Evolutionary conservation across 2,113 vertebrate genomes (phyloP), one percentile per base, ranked within the genome.

Genomic region (Ascaphus truei): DNA sequence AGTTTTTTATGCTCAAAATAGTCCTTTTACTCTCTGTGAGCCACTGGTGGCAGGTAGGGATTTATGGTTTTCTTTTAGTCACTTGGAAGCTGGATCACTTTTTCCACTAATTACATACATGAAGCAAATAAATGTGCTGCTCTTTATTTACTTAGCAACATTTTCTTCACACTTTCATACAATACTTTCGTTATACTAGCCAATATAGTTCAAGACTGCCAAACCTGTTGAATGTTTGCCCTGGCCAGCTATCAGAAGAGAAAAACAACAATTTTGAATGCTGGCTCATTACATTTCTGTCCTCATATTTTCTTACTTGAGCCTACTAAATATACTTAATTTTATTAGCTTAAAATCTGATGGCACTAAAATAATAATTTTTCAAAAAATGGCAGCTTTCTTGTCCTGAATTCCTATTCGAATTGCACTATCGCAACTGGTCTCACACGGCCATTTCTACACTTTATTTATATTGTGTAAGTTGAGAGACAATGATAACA

Each of bases 81-180:
- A 59, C 34, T 68, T 68, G 43, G 31, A 69, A 57, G 29, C 43
- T 18, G 29, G 39, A 56, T 69, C 15, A 37, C 51, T 69, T 69
- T 69, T 69, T 69, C 66, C 66, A 69, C 56, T 60, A 69, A 69
- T 69, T 60, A 69, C 65, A 68, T 60, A 69, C 27, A 60, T 37
- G 37, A 56, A 64, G 30, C 51, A 65, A 33, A 72, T 64, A 74
- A 59, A 72, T 30, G 43, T 60, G 22, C 56, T 45, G 58, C 27
- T 51, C 1, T 51, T 73, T 64, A 50, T 72, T 72, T n/a, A n/a
- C n/a, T n/a, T 77, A 34, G 47, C 36, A 65, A 48, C 33, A 43
- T 61, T 69, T 68, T 25, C 3, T 66, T 71, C 39, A 34, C 5
- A 3, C 72, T 10, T 56, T 48, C 52, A 45, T 55, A 69, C 56